phyloP scores from a whole-genome alignment of 2,888 invertebrate genomes.

The Hanleya hanleyi region DNA sequence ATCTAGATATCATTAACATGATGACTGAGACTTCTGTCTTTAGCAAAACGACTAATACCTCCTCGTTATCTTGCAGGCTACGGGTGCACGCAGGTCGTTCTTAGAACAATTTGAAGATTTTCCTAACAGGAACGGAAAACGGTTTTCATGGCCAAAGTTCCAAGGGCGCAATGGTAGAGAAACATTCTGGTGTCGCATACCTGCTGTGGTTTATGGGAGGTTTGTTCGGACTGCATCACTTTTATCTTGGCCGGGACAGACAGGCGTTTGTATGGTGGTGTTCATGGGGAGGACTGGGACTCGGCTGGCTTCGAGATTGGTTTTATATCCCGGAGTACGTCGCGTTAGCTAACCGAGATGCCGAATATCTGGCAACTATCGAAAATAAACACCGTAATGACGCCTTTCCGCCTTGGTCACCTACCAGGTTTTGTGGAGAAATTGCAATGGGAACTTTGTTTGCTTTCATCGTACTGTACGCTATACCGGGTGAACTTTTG shows the following conservation, averaged over 20 bases:
- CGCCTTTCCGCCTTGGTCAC: conserved; percentile 33
- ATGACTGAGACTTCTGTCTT: too few relatives aligned
- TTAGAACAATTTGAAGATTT: too few relatives aligned
- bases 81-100: too few relatives aligned
- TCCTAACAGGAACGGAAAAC: too few relatives aligned
- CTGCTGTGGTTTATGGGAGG: conserved; percentile 92
- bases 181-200: conserved; percentile 84
- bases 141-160: too few relatives aligned
- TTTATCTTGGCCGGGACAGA: conserved; percentile 89
- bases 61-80: too few relatives aligned
- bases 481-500: conserved; percentile 41
- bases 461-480: conserved; percentile 46
- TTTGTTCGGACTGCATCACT: conserved; percentile 90
- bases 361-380: conserved; percentile 75
- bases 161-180: too few relatives aligned
- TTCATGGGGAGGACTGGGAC: conserved; percentile 83
- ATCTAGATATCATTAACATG: too few relatives aligned
- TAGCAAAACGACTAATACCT: too few relatives aligned
- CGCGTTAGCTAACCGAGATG: conserved; percentile 77
- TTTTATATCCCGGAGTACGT: conserved; percentile 90
- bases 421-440: conserved; percentile 55
- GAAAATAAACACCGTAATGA: conserved; percentile 77
- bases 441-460: conserved; percentile 57
- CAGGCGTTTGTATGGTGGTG: conserved; percentile 94
- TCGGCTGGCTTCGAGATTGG: conserved; percentile 91